These are phyloP conservation scores for Drosophila setifemur DNA, from an alignment of 1,140 invertebrate genomes.

Conservation along the genomic window DNA sequence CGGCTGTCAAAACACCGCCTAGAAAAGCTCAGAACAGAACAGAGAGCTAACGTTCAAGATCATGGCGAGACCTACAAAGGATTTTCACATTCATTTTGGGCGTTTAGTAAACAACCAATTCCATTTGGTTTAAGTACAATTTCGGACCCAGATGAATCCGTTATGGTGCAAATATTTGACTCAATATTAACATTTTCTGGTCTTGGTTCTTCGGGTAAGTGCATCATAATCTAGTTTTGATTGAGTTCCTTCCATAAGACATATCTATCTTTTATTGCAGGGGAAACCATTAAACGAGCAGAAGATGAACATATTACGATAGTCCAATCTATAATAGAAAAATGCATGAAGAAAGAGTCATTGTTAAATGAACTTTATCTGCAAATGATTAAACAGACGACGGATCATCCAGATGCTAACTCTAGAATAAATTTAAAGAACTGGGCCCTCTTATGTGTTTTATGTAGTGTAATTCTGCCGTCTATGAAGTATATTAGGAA, in stretches of 20 bases:
- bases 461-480: conserved; percentile 94
- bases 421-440: conserved; percentile 93
- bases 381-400: conserved; percentile 96
- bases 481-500: conserved; percentile 91
- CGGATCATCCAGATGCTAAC: conserved; percentile 95
- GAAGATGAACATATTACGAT: conserved; percentile 95
- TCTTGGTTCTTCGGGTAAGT: conserved; percentile 87
- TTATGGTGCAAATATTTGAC: conserved; percentile 91
- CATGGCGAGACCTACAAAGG: conserved; percentile 93
- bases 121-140: conserved; percentile 92
- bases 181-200: conserved; percentile 91
- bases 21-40: conserved; percentile 92
- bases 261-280: conserved; percentile 21
- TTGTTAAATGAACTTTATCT: conserved; percentile 95
- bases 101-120: conserved; percentile 91
- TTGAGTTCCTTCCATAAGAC: too few relatives aligned
- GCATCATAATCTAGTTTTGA: too few relatives aligned
- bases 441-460: conserved; percentile 95
- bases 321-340: conserved; percentile 94
- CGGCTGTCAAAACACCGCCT: conserved; percentile 93
- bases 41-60: conserved; percentile 86
- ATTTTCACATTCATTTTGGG: conserved; percentile 94
- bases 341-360: conserved; percentile 94
- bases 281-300: conserved; percentile 82
- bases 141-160: conserved; percentile 93